Base-by-base conservation (phyloP, 2,797 vertebrate genomes). In the Vipera latastei region DNA sequence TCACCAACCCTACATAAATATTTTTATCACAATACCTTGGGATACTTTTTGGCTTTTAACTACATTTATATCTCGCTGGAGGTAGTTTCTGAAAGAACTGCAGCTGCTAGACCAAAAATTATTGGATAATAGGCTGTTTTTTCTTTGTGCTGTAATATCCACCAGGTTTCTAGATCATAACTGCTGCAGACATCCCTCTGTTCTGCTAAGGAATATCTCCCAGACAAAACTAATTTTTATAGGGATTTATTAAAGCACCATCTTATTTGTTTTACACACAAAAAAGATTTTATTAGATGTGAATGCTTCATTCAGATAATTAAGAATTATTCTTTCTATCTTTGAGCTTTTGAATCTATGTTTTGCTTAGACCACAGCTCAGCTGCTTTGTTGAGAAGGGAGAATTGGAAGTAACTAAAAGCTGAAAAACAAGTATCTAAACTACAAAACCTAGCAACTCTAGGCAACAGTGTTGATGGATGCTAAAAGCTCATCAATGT, bases 311-410 rank as follows among this genome's bases (percentile, higher is more conserved):
- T 28, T 26, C 59, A 9, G 48, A 20, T 56, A 91, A 87, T 69
- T 85, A 53, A 93, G 88, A 91, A 91, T 57, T 48, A 91, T 88
- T 92, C 94, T 61, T 6, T 85, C 11, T 59, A 90, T 20, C 44
- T 25, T 51, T 59, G 53, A 38, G 65, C 61, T 25, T 90, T 69
- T 69, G 25, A 86, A 56, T 57, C 53, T 86, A 65, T 90, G 86
- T 55, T 92, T 83, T 69, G 65, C 90, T 93, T 94, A 11, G 0
- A 69, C 91, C 32, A 26, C 1, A 55, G 85, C 55, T 78, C 55
- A 59, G 61, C n/a, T 85, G 55, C 69, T 55, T 44, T n/a, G 32
- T 13, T 16, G 28, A 86, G 28, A 26, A 53, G 63, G 28, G 90
- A 38, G 18, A 78, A 44, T 22, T 0, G 3, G 32, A 44, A 78